Evolutionary conservation across 1,140 invertebrate genomes (phyloP).

Genomic region (Nomia melanderi): DNA sequence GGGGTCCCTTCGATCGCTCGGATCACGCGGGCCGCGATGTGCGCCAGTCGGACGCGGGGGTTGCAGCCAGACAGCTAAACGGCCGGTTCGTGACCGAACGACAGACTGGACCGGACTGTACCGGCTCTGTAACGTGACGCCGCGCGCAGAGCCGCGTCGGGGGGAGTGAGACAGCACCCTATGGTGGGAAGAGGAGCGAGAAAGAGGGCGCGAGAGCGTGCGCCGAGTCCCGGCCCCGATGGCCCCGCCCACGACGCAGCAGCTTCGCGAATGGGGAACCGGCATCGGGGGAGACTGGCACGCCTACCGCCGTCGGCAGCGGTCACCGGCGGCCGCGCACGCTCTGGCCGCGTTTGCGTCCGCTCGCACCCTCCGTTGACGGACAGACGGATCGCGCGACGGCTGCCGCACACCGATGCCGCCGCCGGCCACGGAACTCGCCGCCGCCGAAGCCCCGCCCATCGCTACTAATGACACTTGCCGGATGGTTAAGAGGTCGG

Average conservation of each 20-base stretch:
- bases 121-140: constrained; percentile 48
- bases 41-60: constrained; percentile 42
- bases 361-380: constrained; percentile 17
- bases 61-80: constrained; percentile 45
- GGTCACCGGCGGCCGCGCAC: constrained; percentile 13
- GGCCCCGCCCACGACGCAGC: constrained; percentile 36
- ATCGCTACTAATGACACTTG: constrained; percentile 44
- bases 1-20: constrained; percentile 41
- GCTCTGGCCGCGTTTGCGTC: constrained; percentile 28
- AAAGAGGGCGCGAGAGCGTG: constrained; percentile 59
- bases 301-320: neutral
- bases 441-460: constrained; percentile 31
- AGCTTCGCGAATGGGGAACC: constrained; percentile 5
- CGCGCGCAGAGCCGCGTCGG: constrained; percentile 2
- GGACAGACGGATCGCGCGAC: neutral
- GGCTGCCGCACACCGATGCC: neutral
- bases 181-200: constrained; percentile 54
- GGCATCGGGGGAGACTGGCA: neutral
- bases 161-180: constrained; percentile 41
- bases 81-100: constrained; percentile 63
- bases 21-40: constrained; percentile 44
- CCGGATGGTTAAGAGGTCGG: constrained; percentile 63
- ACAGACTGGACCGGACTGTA: constrained; percentile 66
- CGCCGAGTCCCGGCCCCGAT: constrained; percentile 45
- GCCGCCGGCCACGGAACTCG: neutral